Conservation (phyloP, 2,113 vertebrate genomes). For the Phrynocephalus versicolor region DNA sequence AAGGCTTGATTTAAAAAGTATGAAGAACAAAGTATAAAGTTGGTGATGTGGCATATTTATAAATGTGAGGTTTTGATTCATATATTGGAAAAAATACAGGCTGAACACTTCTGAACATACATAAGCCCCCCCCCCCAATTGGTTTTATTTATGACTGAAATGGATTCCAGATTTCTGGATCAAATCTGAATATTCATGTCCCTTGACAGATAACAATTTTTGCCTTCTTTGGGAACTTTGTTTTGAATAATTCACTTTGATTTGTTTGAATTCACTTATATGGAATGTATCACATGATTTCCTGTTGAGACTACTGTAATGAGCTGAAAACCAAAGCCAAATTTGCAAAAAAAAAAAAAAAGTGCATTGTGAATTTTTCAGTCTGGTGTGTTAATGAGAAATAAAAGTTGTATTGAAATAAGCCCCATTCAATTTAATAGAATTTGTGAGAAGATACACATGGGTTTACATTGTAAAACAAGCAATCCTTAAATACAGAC, state of each 20-base stretch:
- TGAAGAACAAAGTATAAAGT: background rate
- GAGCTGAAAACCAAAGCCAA: background rate
- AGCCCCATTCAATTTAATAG: background rate
- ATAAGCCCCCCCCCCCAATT: background rate
- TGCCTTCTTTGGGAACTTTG: background rate
- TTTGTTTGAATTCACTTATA: background rate
- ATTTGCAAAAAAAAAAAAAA: background rate
- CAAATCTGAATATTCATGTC: background rate
- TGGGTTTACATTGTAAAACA: background rate
- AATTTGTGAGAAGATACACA: background rate
- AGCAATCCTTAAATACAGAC: background rate
- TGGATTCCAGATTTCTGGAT: background rate
- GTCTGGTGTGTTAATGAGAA: background rate
- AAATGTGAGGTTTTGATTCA: slow-evolving; percentile 30
- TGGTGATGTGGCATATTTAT: slow-evolving; percentile 22
- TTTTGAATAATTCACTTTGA: slow-evolving; percentile 6
- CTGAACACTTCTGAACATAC: slow-evolving; percentile 43
- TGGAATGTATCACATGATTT: background rate
- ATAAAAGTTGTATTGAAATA: background rate
- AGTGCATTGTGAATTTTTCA: background rate
- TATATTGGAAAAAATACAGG: slow-evolving; percentile 21
- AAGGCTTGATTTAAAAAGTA: background rate
- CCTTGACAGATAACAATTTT: background rate
- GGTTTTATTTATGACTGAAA: background rate
- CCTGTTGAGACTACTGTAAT: background rate